phyloP scores from a whole-genome alignment of 2,113 vertebrate species.

The Siphamia tubifer region DNA sequence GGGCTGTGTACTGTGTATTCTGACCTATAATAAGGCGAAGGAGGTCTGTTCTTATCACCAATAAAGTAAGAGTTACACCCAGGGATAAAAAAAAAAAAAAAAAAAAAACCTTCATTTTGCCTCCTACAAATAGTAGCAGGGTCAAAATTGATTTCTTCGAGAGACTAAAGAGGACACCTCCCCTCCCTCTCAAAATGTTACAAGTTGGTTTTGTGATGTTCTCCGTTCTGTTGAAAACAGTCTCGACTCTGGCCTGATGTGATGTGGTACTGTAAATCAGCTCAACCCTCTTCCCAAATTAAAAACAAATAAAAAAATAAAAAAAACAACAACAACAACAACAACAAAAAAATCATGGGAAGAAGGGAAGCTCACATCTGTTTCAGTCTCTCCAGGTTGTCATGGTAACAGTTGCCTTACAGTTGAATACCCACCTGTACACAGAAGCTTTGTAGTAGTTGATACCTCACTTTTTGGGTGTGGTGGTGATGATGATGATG shows the following conservation, averaged over 20 bases:
- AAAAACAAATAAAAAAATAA: neutral
- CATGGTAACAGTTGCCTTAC: conserved; percentile 82
- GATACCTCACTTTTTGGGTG: conserved; percentile 72
- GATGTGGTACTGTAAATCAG: conserved; percentile 66
- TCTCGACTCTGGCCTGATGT: conserved; percentile 59
- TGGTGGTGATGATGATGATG: conserved; percentile 52
- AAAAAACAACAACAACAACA: neutral
- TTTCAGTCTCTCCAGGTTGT: conserved; percentile 69
- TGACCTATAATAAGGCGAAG: conserved; percentile 17
- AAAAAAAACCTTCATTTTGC: conserved; percentile 10
- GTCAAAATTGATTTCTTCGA: conserved; percentile 13
- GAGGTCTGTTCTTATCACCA: conserved; percentile 24
- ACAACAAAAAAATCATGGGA: neutral
- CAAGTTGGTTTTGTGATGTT: conserved; percentile 59
- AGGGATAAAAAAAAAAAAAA: conserved; percentile 18
- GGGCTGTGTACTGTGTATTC: neutral
- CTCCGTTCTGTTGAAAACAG: conserved; percentile 59
- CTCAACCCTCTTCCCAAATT: conserved; percentile 37
- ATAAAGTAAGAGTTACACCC: conserved; percentile 24
- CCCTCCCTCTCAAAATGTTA: conserved; percentile 32
- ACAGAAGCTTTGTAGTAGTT: conserved; percentile 75
- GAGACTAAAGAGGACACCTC: neutral
- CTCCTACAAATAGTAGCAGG: conserved; percentile 45
- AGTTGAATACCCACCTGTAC: conserved; percentile 73
- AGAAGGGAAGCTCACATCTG: conserved; percentile 36